A percentile compares a stretch with the other conserved stretches of the same genome.
Conservation (phyloP, 2,113 vertebrate genomes). For the Sigmodon hispidus region DNA sequence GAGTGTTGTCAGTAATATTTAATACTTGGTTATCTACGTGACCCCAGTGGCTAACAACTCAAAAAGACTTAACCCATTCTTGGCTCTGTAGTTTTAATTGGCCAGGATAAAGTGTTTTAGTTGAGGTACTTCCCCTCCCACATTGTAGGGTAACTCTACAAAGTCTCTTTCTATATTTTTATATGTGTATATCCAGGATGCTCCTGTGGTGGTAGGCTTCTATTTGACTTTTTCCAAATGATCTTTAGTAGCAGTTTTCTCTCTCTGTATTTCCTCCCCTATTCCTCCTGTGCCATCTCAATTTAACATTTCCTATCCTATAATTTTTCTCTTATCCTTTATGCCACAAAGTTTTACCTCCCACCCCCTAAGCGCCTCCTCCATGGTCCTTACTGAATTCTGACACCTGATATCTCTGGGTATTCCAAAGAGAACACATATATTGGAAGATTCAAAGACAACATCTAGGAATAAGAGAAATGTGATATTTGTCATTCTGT, state of each 20-base stretch:
- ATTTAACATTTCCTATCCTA: background rate
- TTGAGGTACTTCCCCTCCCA: background rate
- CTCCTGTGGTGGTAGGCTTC: background rate
- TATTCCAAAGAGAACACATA: background rate
- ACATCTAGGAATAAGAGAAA: background rate
- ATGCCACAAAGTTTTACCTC: background rate
- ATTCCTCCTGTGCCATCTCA: too few relatives aligned
- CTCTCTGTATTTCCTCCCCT: background rate
- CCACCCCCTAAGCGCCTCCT: background rate
- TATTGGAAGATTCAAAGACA: background rate
- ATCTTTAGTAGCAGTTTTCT: too few relatives aligned
- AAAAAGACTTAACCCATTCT: background rate
- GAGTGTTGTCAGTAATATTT: background rate
- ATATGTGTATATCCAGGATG: background rate
- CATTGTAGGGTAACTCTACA: background rate
- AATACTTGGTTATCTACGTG: background rate
- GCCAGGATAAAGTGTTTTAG: background rate
- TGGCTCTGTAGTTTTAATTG: background rate
- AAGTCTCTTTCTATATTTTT: background rate
- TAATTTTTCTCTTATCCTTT: background rate
- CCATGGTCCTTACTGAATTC: background rate
- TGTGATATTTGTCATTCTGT: too few relatives aligned
- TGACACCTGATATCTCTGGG: background rate
- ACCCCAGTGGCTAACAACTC: background rate
- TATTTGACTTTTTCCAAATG: background rate